Evolutionary conservation across 2,888 invertebrate genomes (phyloP).

Genomic region (Nomada lathburiana): DNA sequence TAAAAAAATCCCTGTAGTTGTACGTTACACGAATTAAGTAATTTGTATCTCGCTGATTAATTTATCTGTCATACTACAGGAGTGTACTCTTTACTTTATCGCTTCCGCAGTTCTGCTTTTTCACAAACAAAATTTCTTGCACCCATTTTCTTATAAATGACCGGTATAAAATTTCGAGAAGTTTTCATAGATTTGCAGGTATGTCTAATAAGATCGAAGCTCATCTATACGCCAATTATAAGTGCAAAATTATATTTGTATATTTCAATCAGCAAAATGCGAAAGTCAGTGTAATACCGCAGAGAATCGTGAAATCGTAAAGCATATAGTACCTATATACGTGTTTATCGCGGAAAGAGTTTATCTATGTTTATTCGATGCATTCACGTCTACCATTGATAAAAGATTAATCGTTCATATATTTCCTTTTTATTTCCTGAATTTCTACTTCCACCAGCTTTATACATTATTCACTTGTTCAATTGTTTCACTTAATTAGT

Average conservation of each 20-base stretch:
- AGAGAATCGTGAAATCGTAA: not conserved
- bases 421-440: not conserved
- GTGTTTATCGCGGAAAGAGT: constrained; percentile 17
- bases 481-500: not conserved
- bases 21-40: not conserved
- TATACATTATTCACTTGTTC: not conserved
- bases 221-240: not conserved
- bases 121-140: no score
- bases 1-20: not conserved
- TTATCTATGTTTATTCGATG: constrained; percentile 22
- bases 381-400: constrained; percentile 3
- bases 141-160: not conserved
- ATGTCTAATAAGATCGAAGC: not conserved
- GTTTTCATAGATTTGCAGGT: not conserved
- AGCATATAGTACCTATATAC: not conserved
- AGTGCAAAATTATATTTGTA: not conserved
- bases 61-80: not conserved
- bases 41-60: not conserved
- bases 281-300: not conserved
- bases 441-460: not conserved
- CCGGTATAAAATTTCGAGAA: no score
- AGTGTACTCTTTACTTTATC: not conserved
- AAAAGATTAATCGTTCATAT: not conserved
- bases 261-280: not conserved
- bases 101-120: not conserved